These are phyloP conservation scores for Homalodisca vitripennis DNA, from an alignment of 1,140 invertebrate genomes.

Conservation along the genomic window DNA sequence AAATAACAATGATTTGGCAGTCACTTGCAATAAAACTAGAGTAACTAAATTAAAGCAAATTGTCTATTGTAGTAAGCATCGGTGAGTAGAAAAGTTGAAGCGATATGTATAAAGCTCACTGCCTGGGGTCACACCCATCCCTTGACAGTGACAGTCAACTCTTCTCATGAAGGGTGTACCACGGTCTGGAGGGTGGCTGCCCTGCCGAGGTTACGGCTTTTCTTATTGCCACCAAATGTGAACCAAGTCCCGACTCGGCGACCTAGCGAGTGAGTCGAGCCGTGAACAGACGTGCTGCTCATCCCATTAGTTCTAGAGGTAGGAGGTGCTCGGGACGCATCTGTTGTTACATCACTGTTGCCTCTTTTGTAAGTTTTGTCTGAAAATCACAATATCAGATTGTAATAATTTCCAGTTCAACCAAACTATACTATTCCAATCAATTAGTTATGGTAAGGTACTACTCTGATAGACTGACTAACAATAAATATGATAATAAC, in stretches of 20 bases:
- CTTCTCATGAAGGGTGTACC: conserved; percentile 39
- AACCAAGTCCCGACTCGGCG: conserved; percentile 61
- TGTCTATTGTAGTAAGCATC: too few relatives aligned
- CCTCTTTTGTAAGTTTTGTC: conserved; percentile 55
- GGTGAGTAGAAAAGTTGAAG: too few relatives aligned
- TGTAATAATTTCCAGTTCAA: too few relatives aligned
- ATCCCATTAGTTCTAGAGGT: conserved; percentile 44
- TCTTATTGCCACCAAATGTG: conserved; percentile 57
- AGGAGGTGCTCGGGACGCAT: conserved; percentile 24
- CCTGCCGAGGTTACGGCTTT: conserved; percentile 45
- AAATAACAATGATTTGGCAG: too few relatives aligned
- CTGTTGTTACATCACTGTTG: conserved; percentile 5
- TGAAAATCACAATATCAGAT: conserved; percentile 38
- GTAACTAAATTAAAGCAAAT: too few relatives aligned
- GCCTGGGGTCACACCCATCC: conserved; percentile 35
- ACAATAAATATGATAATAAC: too few relatives aligned
- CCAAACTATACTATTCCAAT: too few relatives aligned
- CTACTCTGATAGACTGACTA: too few relatives aligned
- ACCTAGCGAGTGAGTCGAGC: conserved; percentile 51
- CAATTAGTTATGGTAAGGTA: too few relatives aligned
- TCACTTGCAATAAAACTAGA: too few relatives aligned
- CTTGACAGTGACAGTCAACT: conserved; percentile 35
- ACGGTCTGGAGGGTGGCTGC: conserved; percentile 35
- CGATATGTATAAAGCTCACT: background rate
- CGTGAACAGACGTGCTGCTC: conserved; percentile 22